Evolutionary conservation across 2,888 invertebrate species (phyloP).

Genomic region (Argyresthia albistria): DNA sequence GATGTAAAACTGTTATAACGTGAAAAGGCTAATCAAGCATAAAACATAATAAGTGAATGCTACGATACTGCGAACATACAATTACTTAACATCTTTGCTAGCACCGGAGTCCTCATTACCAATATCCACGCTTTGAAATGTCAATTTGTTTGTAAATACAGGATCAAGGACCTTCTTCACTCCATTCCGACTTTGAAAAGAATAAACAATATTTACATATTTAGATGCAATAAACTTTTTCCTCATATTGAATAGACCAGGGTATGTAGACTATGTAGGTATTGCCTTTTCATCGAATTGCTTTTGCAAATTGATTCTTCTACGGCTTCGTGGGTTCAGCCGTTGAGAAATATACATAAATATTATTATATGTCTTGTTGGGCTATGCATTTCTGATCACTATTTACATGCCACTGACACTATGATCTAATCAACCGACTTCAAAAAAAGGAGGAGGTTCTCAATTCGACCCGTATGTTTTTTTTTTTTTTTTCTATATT

Average conservation of each 20-base stretch:
- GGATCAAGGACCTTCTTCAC: neutral
- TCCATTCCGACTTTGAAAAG: neutral
- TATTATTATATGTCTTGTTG: neutral
- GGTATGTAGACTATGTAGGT: neutral
- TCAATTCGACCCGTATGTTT: too few species aligned
- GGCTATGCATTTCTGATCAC: neutral
- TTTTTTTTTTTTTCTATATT: too few species aligned
- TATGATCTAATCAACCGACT: too few species aligned
- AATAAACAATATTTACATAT: slow-evolving; percentile 6
- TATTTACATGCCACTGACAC: neutral
- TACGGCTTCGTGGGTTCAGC: too few species aligned
- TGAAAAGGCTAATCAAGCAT: too few species aligned
- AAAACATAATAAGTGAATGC: too few species aligned
- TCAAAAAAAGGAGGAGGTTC: too few species aligned
- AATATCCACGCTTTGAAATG: neutral
- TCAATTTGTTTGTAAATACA: neutral
- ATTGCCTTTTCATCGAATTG: neutral
- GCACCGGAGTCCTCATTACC: neutral
- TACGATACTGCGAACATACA: neutral
- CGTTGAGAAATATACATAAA: too few species aligned
- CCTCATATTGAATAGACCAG: neutral
- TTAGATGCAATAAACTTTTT: neutral
- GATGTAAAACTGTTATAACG: too few species aligned
- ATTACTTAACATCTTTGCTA: neutral
- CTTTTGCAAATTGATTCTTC: neutral